Evolutionary conservation across 35 echinoderm and acorn worm genomes (phyloP).

Genomic region (Heliocidaris erythrogramma): DNA sequence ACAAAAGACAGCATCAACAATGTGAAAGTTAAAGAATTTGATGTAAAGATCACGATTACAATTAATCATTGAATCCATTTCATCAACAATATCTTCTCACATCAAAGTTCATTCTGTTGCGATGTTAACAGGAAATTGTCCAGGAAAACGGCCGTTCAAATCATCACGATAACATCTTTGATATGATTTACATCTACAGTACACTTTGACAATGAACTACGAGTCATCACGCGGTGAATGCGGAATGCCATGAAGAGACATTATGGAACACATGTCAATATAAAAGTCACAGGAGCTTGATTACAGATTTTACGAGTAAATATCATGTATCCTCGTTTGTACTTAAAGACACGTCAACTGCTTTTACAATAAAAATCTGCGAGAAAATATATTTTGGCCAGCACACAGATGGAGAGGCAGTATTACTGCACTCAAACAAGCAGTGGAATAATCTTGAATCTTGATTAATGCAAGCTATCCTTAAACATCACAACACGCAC

Average conservation of each 20-base stretch:
- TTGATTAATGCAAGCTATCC: neutral
- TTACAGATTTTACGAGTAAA: neutral
- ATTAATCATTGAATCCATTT: neutral
- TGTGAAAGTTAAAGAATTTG: neutral
- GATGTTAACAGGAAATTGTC: neutral
- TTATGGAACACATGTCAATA: neutral
- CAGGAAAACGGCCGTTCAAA: too few species aligned
- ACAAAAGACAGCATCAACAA: constrained; percentile 14
- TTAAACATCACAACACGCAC: neutral
- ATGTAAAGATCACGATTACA: neutral
- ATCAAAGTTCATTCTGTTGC: neutral
- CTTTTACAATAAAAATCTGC: neutral
- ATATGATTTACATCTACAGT: neutral
- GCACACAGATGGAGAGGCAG: neutral
- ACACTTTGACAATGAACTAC: neutral
- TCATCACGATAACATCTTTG: neutral
- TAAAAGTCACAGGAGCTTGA: neutral
- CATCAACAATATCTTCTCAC: neutral
- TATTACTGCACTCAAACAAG: neutral
- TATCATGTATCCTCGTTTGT: neutral
- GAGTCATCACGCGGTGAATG: neutral
- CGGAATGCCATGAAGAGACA: neutral
- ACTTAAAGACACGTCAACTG: neutral
- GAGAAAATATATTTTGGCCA: neutral
- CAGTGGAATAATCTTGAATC: neutral